Evolutionary conservation across 2,113 vertebrate genomes (phyloP).

Genomic region (Calyptomena viridis): DNA sequence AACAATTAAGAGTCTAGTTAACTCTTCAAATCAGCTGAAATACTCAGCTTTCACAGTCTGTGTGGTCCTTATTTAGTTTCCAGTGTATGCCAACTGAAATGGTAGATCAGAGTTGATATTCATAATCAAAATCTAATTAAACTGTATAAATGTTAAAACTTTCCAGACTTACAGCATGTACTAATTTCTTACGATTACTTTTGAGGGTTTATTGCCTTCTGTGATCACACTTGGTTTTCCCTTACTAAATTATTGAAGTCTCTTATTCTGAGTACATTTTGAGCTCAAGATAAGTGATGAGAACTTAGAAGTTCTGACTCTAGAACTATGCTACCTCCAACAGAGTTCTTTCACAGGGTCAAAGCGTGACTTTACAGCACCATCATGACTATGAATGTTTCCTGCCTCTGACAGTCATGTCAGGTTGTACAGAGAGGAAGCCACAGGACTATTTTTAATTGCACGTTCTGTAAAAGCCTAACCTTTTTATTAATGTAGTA

Average conservation of each 20-base stretch:
- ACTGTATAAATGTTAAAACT: background rate
- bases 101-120: background rate
- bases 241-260: background rate
- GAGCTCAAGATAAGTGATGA: background rate
- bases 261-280: background rate
- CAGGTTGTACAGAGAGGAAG: background rate
- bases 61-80: background rate
- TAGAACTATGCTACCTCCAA: accelerated
- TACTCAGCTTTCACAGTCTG: background rate
- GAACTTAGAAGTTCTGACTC: background rate
- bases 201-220: background rate
- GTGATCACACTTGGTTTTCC: background rate
- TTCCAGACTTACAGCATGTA: background rate
- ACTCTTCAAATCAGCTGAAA: background rate
- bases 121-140: background rate
- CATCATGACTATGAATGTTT: background rate
- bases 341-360: background rate
- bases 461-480: background rate
- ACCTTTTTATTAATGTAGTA: background rate
- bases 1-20: background rate
- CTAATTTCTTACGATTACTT: background rate
- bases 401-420: accelerated
- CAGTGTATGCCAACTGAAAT: background rate
- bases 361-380: background rate
- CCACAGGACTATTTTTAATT: background rate